Conservation (phyloP, 2,888 invertebrate species). For the Nomada hirtipes region DNA sequence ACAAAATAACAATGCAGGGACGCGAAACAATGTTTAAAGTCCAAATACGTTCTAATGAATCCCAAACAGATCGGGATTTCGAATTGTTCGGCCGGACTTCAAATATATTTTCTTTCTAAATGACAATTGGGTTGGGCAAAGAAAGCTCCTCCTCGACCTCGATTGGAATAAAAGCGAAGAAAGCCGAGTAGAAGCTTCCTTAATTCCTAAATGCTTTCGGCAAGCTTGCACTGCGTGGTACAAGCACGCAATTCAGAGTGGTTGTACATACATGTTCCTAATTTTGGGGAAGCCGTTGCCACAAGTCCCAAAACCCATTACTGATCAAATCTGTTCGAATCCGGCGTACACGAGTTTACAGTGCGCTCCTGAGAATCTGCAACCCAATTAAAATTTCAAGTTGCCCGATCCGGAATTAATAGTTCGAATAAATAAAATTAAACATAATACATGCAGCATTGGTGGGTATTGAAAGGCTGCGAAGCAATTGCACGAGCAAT, state of each 20-base stretch:
- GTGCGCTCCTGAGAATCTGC: slow-evolving; percentile 10
- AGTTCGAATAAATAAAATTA: not conserved
- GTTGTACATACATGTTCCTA: slow-evolving; percentile 48
- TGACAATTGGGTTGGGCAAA: not conserved
- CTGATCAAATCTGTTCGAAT: slow-evolving; percentile 46
- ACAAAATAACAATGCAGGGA: too few species aligned
- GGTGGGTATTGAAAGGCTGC: not conserved
- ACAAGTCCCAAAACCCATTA: slow-evolving; percentile 55
- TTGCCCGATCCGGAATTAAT: not conserved
- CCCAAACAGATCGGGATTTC: not conserved
- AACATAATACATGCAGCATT: not conserved
- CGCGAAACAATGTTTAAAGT: not conserved
- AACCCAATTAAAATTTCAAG: slow-evolving; percentile 50
- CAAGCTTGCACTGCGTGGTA: not conserved
- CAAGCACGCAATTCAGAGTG: slow-evolving; percentile 27
- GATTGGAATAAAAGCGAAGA: not conserved
- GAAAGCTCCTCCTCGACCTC: not conserved
- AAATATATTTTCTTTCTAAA: not conserved
- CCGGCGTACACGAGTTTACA: slow-evolving; percentile 41
- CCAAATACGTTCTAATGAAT: not conserved
- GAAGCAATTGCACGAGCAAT: not conserved
- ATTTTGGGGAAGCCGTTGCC: slow-evolving; percentile 43
- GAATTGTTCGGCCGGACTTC: not conserved
- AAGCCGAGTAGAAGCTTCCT: not conserved
- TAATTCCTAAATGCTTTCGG: not conserved